Conservation (phyloP, 2,888 invertebrate genomes). For the Cryptus viduatorius region DNA sequence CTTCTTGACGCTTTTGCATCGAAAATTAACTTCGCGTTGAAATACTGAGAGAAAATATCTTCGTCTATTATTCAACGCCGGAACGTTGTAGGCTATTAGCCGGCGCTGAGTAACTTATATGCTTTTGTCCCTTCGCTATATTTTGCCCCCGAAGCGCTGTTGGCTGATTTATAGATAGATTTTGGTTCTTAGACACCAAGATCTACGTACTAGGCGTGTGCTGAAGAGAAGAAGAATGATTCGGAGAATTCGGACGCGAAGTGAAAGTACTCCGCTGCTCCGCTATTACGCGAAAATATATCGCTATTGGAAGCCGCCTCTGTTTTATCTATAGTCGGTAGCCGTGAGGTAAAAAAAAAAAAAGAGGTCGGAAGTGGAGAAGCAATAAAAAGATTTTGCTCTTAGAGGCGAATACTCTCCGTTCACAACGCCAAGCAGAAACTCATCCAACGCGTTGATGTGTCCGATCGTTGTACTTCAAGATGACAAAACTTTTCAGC, state of each 20-base stretch:
- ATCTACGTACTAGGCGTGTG: neutral
- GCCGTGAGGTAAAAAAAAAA: neutral
- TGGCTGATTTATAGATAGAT: slow-evolving; percentile 24
- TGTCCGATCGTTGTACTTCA: slow-evolving; percentile 27
- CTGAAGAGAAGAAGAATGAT: neutral
- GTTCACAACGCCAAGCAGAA: slow-evolving; percentile 25
- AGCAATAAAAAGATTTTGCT: slow-evolving; percentile 25
- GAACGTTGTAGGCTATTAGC: too few relatives aligned
- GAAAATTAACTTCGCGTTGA: too few relatives aligned
- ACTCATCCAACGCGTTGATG: slow-evolving; percentile 17
- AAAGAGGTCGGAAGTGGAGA: neutral
- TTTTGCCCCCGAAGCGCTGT: neutral
- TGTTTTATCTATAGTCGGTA: slow-evolving; percentile 34
- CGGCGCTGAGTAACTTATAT: too few relatives aligned
- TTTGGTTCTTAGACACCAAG: neutral
- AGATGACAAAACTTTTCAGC: slow-evolving; percentile 52
- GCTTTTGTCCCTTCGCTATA: too few relatives aligned
- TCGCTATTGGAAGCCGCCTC: slow-evolving; percentile 25
- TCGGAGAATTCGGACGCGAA: slow-evolving; percentile 19
- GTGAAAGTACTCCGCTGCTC: neutral
- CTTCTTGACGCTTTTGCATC: too few relatives aligned
- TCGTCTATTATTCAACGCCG: too few relatives aligned
- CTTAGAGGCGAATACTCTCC: slow-evolving; percentile 33
- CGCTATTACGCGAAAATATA: slow-evolving; percentile 44
- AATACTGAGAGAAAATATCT: too few relatives aligned